These are phyloP conservation scores for Pedicia rivosa DNA, from an alignment of 2,888 invertebrate species.

Conservation along the genomic window DNA sequence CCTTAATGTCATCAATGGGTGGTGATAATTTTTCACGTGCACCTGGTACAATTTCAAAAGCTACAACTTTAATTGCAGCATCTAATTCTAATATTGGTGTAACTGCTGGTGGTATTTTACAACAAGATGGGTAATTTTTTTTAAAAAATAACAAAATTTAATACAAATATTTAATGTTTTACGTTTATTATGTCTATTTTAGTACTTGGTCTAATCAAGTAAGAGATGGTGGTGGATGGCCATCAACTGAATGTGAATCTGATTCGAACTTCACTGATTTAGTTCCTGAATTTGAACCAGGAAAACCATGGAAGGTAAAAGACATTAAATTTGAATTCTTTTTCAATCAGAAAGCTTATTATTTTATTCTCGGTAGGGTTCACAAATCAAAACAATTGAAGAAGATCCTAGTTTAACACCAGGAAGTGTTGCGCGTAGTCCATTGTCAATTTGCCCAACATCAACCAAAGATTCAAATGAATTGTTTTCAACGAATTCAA, in stretches of 20 bases:
- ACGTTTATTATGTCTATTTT: slow-evolving; percentile 13
- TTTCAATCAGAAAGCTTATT: neutral
- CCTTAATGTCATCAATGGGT: slow-evolving; percentile 37
- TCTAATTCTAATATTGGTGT: slow-evolving; percentile 36
- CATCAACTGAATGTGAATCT: slow-evolving; percentile 43
- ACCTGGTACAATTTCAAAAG: slow-evolving; percentile 69
- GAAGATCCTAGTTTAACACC: slow-evolving; percentile 96
- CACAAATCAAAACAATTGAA: slow-evolving; percentile 85
- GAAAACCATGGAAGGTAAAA: slow-evolving; percentile 97
- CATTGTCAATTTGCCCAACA: slow-evolving; percentile 58
- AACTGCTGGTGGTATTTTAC: slow-evolving; percentile 25
- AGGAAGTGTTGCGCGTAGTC: slow-evolving; percentile 78
- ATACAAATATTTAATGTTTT: slow-evolving; percentile 5
- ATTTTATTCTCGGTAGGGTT: slow-evolving; percentile 27
- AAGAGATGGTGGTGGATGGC: slow-evolving; percentile 60
- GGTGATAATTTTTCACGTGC: slow-evolving; percentile 77
- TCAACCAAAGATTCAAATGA: slow-evolving; percentile 72
- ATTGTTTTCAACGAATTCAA: slow-evolving; percentile 48
- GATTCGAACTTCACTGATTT: slow-evolving; percentile 62
- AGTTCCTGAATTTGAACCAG: slow-evolving; percentile 96
- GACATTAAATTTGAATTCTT: neutral
- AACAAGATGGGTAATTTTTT: slow-evolving; percentile 41
- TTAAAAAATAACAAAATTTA: slow-evolving; percentile 2
- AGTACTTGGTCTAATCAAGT: slow-evolving; percentile 66
- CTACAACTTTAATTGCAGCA: slow-evolving; percentile 31